Percentiles rank a stretch among this genome's conserved stretches.
phyloP scores from a whole-genome alignment of 2,888 invertebrate species.

The Callyntrura sp. region DNA sequence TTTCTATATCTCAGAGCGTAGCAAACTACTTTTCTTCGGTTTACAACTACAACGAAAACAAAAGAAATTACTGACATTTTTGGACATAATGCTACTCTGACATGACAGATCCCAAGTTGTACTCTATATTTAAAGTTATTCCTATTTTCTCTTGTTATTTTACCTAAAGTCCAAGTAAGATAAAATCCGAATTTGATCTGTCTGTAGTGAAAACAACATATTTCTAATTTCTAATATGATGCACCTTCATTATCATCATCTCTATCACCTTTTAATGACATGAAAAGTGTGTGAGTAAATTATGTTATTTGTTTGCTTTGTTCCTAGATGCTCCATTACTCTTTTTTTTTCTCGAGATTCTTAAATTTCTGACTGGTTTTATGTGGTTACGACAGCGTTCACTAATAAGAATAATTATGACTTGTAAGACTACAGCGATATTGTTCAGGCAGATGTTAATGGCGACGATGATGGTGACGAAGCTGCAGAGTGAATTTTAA shows the following conservation, averaged over 20 bases:
- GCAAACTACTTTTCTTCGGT: not conserved
- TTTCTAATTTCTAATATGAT: too few relatives aligned
- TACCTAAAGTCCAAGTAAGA: not conserved
- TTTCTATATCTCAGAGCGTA: not conserved
- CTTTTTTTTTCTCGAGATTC: not conserved
- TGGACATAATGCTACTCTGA: slow-evolving; percentile 56
- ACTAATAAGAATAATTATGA: slow-evolving; percentile 13
- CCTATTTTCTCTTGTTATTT: not conserved
- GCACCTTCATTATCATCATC: slow-evolving; percentile 27
- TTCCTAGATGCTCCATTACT: not conserved
- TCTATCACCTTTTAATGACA: slow-evolving; percentile 7
- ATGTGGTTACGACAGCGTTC: slow-evolving; percentile 19
- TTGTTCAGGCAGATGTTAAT: not conserved
- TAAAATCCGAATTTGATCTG: too few relatives aligned
- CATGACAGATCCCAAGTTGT: not conserved
- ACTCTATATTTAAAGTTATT: not conserved
- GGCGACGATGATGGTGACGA: slow-evolving; percentile 18
- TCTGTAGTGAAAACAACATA: too few relatives aligned
- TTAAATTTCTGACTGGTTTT: too few relatives aligned
- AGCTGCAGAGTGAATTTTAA: too few relatives aligned
- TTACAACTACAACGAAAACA: not conserved
- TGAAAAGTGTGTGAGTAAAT: slow-evolving; percentile 60
- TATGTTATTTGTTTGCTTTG: slow-evolving; percentile 28
- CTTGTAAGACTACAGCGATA: not conserved
- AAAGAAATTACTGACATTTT: slow-evolving; percentile 19